Evolutionary conservation across 2,797 vertebrate genomes (phyloP), one percentile per base, ranked within the genome.

Genomic region (Enteromius anoplus): DNA sequence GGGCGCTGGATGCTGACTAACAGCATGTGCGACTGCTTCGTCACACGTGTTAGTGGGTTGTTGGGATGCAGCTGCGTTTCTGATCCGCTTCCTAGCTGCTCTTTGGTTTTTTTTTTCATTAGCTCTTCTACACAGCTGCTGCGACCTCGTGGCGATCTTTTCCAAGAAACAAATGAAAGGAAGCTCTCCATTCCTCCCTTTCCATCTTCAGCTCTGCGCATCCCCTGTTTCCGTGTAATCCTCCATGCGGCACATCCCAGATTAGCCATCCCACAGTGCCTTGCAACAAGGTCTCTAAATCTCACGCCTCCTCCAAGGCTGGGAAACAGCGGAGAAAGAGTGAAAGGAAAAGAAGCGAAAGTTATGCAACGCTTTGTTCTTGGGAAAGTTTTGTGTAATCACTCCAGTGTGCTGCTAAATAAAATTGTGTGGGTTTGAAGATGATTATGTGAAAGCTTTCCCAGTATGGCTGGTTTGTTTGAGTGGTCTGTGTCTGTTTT

Each of bases 331-430:
- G 15, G 6, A 58, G 82, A 88, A 82, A 19, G 34, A 83, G 83
- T 88, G 86, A 83, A 81, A 84, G 64, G 75, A 85, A 86, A 85
- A 89, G 87, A 90, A 87, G 82, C 85, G 58, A 85, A 83, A 75
- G 83, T 89, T 89, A 86, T 0, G 70, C 87, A 88, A 88, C 84
- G 68, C 85, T 78, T 86, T 90, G 89, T 90, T 90, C 85, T 88
- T 79, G 81, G 84, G 71, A 86, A 80, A 71, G 65, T 75, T 71
- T 88, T 1, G 11, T 77, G 75, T 81, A 68, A 55, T 75, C 8
- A 17, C 71, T 87, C 85, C 83, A 69, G 68, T 85, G 4, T 15
- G 72, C 81, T 86, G 81, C 87, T 88, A 86, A 90, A 86, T 84
- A 69, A 15, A 79, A 72, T 53, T 75, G 26, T 66, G 73, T 58